Evolutionary conservation across 2,797 vertebrate species (phyloP).

Genomic region (Phoxinus dragarum): DNA sequence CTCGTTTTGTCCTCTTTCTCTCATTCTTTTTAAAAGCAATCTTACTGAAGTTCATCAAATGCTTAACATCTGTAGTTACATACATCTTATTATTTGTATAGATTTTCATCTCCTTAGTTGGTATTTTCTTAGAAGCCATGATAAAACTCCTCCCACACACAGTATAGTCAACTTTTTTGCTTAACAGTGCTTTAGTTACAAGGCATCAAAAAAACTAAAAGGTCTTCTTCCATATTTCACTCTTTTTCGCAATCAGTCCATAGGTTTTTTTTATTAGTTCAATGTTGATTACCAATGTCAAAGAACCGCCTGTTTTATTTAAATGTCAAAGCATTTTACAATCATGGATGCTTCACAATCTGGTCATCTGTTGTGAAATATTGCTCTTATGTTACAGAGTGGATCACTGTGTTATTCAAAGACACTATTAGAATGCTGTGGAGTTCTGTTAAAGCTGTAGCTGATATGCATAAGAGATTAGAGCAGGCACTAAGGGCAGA

Average conservation of each 20-base stretch:
- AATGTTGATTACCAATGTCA: not conserved
- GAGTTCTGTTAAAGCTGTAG: conserved; percentile 33
- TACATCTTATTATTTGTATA: not conserved
- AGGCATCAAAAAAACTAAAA: not conserved
- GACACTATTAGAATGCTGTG: conserved; percentile 6
- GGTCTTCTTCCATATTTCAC: not conserved
- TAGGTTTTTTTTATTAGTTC: not conserved
- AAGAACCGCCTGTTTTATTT: not conserved
- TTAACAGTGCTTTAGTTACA: not conserved
- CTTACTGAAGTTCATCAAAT: not conserved
- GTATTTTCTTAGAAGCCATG: not conserved
- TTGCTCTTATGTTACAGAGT: not conserved
- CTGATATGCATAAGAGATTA: conserved; percentile 53
- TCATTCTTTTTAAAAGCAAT: not conserved
- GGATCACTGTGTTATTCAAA: conserved; percentile 18
- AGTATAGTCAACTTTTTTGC: not conserved
- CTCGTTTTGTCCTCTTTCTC: not conserved
- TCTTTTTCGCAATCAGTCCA: not conserved
- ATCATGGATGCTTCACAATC: conserved; percentile 10
- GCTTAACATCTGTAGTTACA: not conserved
- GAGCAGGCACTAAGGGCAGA: conserved; percentile 45
- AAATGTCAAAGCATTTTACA: conserved; percentile 15
- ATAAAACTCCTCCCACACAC: not conserved
- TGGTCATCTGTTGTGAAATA: conserved; percentile 11
- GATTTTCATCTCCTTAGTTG: not conserved